Evolutionary conservation across 2,113 vertebrate genomes (phyloP).

Genomic region (Protomyctophum bolini): DNA sequence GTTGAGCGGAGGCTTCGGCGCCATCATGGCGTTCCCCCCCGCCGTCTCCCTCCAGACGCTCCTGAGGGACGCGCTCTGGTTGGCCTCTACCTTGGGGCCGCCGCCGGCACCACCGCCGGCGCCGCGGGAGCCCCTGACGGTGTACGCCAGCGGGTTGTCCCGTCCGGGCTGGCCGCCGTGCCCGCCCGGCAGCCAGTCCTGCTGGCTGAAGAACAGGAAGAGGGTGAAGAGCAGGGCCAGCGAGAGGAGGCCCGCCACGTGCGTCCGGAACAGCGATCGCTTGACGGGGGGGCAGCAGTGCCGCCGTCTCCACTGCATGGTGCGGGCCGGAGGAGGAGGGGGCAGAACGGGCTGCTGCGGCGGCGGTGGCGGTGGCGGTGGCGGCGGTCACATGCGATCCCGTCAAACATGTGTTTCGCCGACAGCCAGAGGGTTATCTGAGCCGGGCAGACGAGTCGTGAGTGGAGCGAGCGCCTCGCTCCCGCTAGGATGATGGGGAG

Average conservation of each 20-base stretch:
- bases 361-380: conserved; percentile 43
- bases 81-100: conserved; percentile 82
- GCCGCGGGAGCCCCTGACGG: conserved; percentile 88
- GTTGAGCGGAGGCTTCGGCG: conserved; percentile 83
- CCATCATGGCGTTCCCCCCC: conserved; percentile 75
- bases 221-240: conserved; percentile 91
- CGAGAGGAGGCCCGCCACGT: conserved; percentile 88
- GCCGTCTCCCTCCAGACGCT: conserved; percentile 85
- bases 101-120: no score
- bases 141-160: conserved; percentile 91
- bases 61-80: conserved; percentile 86
- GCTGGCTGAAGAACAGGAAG: conserved; percentile 91
- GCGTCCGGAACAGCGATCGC: conserved; percentile 92
- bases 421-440: conserved; percentile 72
- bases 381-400: conserved; percentile 63
- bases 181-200: conserved; percentile 89
- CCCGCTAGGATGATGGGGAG: conserved; percentile 81
- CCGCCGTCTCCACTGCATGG: conserved; percentile 97
- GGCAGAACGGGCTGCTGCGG: conserved; percentile 62
- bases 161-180: conserved; percentile 78
- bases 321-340: conserved; percentile 79
- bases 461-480: conserved; percentile 37
- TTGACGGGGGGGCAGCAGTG: conserved; percentile 94
- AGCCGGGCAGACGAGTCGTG: conserved; percentile 59
- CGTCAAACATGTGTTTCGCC: conserved; percentile 76